Evolutionary conservation across 2,113 vertebrate genomes (phyloP).

Genomic region (Crocuta crocuta): DNA sequence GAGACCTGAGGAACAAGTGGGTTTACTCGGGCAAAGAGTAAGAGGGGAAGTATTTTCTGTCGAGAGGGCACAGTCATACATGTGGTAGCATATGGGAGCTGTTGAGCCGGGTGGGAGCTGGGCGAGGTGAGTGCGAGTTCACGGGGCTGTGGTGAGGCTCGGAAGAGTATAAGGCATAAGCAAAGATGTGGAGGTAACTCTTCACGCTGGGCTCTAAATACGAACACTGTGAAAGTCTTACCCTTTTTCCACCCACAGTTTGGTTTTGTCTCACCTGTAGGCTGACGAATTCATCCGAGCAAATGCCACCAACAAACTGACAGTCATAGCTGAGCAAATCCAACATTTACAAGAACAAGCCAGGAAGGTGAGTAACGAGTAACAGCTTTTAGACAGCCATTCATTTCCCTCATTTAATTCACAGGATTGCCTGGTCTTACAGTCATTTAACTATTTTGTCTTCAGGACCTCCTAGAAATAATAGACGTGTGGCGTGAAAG

Average conservation of each 20-base stretch:
- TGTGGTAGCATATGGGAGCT: not conserved
- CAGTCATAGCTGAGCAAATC: constrained; percentile 96
- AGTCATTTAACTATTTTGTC: not conserved
- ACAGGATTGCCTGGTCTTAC: not conserved
- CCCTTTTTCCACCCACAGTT: not conserved
- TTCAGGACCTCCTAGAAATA: not conserved
- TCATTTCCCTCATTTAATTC: constrained; percentile 13
- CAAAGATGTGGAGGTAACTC: not conserved
- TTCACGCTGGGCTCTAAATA: not conserved
- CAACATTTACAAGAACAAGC: constrained; percentile 95
- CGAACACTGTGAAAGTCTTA: not conserved
- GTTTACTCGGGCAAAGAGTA: not conserved
- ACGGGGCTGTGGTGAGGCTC: not conserved
- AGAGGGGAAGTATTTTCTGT: not conserved
- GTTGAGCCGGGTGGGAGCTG: not conserved
- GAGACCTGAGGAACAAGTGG: not conserved
- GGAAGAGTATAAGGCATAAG: not conserved
- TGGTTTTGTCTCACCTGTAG: constrained; percentile 80
- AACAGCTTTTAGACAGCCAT: not conserved
- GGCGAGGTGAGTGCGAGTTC: not conserved
- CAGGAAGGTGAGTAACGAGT: constrained; percentile 89
- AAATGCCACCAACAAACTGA: constrained; percentile 94
- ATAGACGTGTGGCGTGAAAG: not conserved
- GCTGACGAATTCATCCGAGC: constrained; percentile 94
- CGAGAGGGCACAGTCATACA: not conserved